Percentiles rank a stretch among this genome's conserved stretches.
Evolutionary conservation across 2,113 vertebrate genomes (phyloP).

Genomic region (Leptocoma aspasia): DNA sequence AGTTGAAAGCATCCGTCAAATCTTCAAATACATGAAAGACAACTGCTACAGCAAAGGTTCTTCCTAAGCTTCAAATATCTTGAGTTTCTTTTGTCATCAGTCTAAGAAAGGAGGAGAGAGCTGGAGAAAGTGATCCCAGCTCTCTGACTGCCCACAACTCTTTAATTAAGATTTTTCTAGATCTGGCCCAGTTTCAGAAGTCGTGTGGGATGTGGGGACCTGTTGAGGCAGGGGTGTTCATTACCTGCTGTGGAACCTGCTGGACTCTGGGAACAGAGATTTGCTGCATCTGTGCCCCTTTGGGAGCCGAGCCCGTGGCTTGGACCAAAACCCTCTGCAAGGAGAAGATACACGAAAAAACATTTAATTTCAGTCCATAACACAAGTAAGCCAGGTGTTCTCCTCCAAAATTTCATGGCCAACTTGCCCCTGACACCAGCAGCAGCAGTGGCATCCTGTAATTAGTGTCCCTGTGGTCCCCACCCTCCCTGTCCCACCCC

Average conservation of each 20-base stretch:
- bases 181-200: not conserved
- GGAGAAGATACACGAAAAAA: not conserved
- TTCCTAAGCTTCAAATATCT: not conserved
- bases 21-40: not conserved
- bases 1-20: not conserved
- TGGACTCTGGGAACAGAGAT: constrained; percentile 87
- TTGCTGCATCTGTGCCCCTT: constrained; percentile 88
- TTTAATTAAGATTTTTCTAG: not conserved
- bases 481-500: too few relatives aligned
- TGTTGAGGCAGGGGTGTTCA: not conserved
- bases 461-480: accelerated
- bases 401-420: not conserved
- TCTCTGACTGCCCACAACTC: not conserved
- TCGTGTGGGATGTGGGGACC: accelerated
- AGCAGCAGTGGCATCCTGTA: not conserved
- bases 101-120: not conserved
- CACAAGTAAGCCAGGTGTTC: not conserved
- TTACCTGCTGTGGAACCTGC: constrained; percentile 94
- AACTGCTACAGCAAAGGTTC: not conserved
- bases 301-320: constrained; percentile 86
- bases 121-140: not conserved
- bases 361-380: not conserved
- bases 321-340: constrained; percentile 94
- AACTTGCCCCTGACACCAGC: not conserved
- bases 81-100: not conserved